Conservation (phyloP, 1,140 invertebrate genomes). For the Drosophila tropicalis region DNA sequence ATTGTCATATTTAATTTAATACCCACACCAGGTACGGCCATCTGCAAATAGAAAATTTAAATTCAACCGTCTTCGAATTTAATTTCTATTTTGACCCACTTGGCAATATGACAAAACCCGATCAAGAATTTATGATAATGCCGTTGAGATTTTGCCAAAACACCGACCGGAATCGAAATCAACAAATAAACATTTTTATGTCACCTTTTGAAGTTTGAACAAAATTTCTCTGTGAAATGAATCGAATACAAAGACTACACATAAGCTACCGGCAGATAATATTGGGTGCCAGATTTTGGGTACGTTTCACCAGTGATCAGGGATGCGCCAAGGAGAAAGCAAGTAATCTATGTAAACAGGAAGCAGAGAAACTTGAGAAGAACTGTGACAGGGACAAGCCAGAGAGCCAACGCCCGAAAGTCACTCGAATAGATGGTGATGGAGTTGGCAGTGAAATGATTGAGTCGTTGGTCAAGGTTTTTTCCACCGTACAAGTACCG, state of each 20-base stretch:
- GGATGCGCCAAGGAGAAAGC: constrained; percentile 20
- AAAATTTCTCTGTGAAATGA: constrained; percentile 61
- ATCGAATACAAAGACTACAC: constrained; percentile 34
- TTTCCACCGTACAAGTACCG: constrained; percentile 37
- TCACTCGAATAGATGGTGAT: constrained; percentile 56
- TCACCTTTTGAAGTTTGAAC: constrained; percentile 25
- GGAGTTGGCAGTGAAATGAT: constrained; percentile 60
- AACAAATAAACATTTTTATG: constrained; percentile 19
- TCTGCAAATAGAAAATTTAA: constrained; percentile 22
- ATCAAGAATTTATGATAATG: constrained; percentile 38
- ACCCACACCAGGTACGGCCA: constrained; percentile 2
- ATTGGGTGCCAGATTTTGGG: background rate
- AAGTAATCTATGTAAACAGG: constrained; percentile 8
- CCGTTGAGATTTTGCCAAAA: constrained; percentile 50
- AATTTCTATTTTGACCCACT: constrained; percentile 37
- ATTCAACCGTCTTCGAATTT: background rate
- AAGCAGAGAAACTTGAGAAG: background rate
- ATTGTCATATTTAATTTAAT: constrained; percentile 67
- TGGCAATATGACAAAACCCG: constrained; percentile 33
- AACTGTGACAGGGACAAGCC: background rate
- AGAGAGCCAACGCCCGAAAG: background rate
- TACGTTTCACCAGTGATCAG: constrained; percentile 19
- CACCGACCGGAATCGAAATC: background rate
- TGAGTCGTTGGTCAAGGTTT: constrained; percentile 32
- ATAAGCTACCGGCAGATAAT: background rate